Percentiles rank a stretch among this genome's conserved stretches.
Conservation (phyloP, 2,888 invertebrate genomes). For the Uloborus plumipes region DNA sequence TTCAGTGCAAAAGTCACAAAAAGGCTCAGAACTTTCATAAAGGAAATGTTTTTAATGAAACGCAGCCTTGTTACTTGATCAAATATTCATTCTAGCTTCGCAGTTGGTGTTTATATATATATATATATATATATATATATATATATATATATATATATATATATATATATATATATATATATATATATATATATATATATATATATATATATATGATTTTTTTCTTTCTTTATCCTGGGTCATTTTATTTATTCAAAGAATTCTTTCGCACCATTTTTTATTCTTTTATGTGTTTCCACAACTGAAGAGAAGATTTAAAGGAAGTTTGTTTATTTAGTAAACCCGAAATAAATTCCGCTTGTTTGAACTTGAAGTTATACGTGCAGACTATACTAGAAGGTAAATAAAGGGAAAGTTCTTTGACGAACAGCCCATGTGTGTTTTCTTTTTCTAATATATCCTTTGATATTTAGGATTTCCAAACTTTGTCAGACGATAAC, state of each 20-base stretch:
- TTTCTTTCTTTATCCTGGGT: neutral
- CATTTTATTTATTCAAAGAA: conserved; percentile 22
- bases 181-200: no score
- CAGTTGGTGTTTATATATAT: conserved; percentile 5
- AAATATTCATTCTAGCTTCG: conserved; percentile 55
- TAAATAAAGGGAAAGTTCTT: no score
- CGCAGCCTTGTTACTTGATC: conserved; percentile 41
- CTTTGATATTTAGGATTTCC: no score
- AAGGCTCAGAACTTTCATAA: conserved; percentile 38
- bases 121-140: no score
- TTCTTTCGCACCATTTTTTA: neutral
- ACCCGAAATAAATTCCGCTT: conserved; percentile 55
- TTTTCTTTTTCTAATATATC: no score
- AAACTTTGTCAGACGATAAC: no score
- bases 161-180: no score
- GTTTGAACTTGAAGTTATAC: conserved; percentile 12
- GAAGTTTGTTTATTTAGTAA: conserved; percentile 57
- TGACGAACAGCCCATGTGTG: no score
- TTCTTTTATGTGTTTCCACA: conserved; percentile 24
- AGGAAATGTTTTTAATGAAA: conserved; percentile 60
- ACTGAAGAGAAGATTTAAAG: conserved; percentile 32
- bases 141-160: no score
- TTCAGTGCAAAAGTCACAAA: conserved; percentile 28
- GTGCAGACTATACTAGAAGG: no score
- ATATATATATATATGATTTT: no score